These are phyloP conservation scores for Mylabris phalerata DNA, from an alignment of 1,140 invertebrate genomes.

Conservation along the genomic window DNA sequence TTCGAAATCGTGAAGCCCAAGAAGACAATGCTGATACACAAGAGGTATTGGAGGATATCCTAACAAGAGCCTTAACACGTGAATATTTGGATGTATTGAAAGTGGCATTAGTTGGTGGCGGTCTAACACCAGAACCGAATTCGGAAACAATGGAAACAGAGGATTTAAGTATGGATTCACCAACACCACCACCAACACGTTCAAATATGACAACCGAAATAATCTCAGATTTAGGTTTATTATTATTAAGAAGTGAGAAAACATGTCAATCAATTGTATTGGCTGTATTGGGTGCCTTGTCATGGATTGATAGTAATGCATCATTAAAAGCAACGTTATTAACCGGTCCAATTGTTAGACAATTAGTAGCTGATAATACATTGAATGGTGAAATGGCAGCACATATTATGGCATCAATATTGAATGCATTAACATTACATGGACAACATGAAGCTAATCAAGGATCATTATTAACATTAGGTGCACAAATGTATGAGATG, in stretches of 20 bases:
- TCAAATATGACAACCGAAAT: slow-evolving; percentile 55
- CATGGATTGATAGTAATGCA: slow-evolving; percentile 76
- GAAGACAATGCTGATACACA: slow-evolving; percentile 74
- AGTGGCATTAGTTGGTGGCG: slow-evolving; percentile 51
- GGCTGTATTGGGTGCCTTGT: slow-evolving; percentile 62
- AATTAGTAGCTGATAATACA: slow-evolving; percentile 51
- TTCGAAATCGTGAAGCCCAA: slow-evolving; percentile 57
- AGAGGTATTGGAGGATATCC: slow-evolving; percentile 82
- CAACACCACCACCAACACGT: slow-evolving; percentile 44
- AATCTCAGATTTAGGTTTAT: slow-evolving; percentile 64
- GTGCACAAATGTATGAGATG: slow-evolving; percentile 73
- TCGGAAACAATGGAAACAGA: slow-evolving; percentile 61
- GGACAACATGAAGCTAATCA: slow-evolving; percentile 82
- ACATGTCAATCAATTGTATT: slow-evolving; percentile 58
- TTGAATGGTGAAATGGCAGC: slow-evolving; percentile 57
- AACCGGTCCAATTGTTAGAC: slow-evolving; percentile 56
- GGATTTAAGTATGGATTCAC: slow-evolving; percentile 54
- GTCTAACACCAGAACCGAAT: slow-evolving; percentile 37
- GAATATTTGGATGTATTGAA: slow-evolving; percentile 82
- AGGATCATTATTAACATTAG: slow-evolving; percentile 59
- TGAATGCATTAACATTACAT: slow-evolving; percentile 69
- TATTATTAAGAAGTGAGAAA: slow-evolving; percentile 56
- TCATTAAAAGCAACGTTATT: slow-evolving; percentile 69
- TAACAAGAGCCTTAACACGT: slow-evolving; percentile 76
- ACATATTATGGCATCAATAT: slow-evolving; percentile 63